Base-by-base conservation (phyloP, 2,113 vertebrate species). In the Corythaeola cristata region DNA sequence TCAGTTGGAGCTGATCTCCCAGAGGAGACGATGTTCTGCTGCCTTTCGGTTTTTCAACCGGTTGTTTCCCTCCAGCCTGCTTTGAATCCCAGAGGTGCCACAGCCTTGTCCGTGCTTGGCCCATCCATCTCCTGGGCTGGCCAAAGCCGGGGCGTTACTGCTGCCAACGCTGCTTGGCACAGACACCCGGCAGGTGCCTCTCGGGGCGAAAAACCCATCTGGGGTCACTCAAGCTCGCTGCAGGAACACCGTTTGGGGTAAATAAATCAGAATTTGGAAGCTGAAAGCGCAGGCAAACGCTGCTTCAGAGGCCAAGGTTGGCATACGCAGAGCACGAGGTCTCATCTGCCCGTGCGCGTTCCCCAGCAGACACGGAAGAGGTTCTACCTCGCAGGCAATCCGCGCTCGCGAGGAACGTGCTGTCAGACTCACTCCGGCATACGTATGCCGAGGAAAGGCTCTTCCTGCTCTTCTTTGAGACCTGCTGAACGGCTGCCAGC, bases 291-390 rank as follows among this genome's bases (percentile, higher is more conserved):
- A 27, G 26, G 52, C 22, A 5, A 6, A 8, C 35, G 4, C 4
- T 5, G 41, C 28, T 50, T 5, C 27, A 2, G 67, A 33, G 77
- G 47, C 77, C 27, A 4, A 11, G n/a, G 49, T 3, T 8, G 71
- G 59, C 15, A 32, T 3, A 3, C 4, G 0, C 3, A 2, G 44
- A 27, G 75, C n/a, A 0, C 0, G 15, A 13, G 60, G 81, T 45
- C 39, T 9, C 10, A 0, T 12, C 49, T 55, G 69, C 8, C 71
- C 8, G 0, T 4, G 16, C 52, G 1, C 1, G 0, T 3, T 20
- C 64, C 68, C 74, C 44, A 0, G 9, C 16, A 2, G 55, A 3
- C 55, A 5, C 2, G 1, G 45, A 3, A 11, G 12, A 10, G 72
- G 59, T 41, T 30, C 33, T 22, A 3, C 47, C 76, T 22, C 0